Conservation (phyloP, 2,888 invertebrate genomes). For the Acheta domesticus region DNA sequence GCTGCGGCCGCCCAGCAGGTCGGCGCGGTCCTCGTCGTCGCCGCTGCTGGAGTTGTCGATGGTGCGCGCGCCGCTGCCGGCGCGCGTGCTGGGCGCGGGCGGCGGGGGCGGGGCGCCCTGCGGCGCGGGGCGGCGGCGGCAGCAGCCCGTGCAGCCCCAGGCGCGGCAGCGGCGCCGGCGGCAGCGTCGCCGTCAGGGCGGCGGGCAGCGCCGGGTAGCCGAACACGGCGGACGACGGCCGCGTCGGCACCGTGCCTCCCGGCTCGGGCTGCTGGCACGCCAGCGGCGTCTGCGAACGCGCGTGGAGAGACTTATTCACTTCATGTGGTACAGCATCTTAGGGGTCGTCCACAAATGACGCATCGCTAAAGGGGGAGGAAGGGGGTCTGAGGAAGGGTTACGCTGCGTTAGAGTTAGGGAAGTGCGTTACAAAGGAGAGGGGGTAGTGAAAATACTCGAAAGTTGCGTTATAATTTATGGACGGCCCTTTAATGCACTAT, state of each 20-base stretch:
- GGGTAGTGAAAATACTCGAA: too few species aligned
- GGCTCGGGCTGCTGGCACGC: conserved; percentile 64
- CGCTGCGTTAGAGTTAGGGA: too few species aligned
- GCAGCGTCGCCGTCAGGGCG: conserved; percentile 48
- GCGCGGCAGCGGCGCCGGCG: conserved; percentile 41
- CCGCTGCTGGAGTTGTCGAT: conserved; percentile 49
- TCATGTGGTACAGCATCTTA: too few species aligned
- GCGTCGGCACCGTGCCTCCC: conserved; percentile 46
- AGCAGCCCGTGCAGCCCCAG: conserved; percentile 35
- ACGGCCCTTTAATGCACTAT: too few species aligned
- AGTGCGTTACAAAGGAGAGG: too few species aligned
- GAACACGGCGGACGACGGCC: conserved; percentile 80
- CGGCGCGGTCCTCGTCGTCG: conserved; percentile 67
- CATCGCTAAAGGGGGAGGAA: too few species aligned
- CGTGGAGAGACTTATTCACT: too few species aligned
- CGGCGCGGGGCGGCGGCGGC: conserved; percentile 19
- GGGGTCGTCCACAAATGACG: too few species aligned
- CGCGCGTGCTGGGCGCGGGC: conserved; percentile 24
- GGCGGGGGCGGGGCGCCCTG: conserved; percentile 4
- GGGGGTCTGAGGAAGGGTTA: too few species aligned
- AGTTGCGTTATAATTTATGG: too few species aligned
- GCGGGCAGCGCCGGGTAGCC: conserved; percentile 61
- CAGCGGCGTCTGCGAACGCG: background rate
- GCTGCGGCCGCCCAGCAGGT: conserved; percentile 63
- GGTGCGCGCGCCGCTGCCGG: conserved; percentile 33